Conservation (phyloP, 2,113 vertebrate species). For the Sminthopsis crassicaudata region DNA sequence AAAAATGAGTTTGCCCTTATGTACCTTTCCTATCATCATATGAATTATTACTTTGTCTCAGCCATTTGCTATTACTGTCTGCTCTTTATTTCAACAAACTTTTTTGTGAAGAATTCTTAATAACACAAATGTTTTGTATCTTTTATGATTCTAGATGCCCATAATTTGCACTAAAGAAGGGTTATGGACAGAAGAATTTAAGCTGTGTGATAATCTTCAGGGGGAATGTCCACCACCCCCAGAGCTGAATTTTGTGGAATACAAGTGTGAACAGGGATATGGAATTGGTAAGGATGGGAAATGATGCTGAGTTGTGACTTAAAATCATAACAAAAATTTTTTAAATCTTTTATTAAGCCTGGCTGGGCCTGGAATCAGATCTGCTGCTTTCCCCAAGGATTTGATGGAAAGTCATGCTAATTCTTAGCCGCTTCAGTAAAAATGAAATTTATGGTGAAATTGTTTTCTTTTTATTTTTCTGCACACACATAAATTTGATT, state of each 20-base stretch:
- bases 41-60: background rate
- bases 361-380: constrained; percentile 2
- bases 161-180: constrained; percentile 93
- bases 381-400: background rate
- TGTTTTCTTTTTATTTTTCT: constrained; percentile 19
- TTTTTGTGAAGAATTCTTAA: background rate
- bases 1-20: background rate
- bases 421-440: constrained; percentile 28
- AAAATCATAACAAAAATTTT: background rate
- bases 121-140: background rate
- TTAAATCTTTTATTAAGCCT: background rate
- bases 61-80: background rate
- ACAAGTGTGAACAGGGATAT: constrained; percentile 91
- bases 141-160: constrained; percentile 82
- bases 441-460: background rate
- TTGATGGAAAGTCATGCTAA: background rate
- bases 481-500: background rate
- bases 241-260: constrained; percentile 90
- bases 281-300: constrained; percentile 87
- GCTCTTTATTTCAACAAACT: background rate
- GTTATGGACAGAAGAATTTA: constrained; percentile 91
- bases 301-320: background rate
- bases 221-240: constrained; percentile 87
- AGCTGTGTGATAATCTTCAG: constrained; percentile 88
- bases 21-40: background rate